Evolutionary conservation across 2,113 vertebrate species (phyloP).

Genomic region (Crocuta crocuta): DNA sequence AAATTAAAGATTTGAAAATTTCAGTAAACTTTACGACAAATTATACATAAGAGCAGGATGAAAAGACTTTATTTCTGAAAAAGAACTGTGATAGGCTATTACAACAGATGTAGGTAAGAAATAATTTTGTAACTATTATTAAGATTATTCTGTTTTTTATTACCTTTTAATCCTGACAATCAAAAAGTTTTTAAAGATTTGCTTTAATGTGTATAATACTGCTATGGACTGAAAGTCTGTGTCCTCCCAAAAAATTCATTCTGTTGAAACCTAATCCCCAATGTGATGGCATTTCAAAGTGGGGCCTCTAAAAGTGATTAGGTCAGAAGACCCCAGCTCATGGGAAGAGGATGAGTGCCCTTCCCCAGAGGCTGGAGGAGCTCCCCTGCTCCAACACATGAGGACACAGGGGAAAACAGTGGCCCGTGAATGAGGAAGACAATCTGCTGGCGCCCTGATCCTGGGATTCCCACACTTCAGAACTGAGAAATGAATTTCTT

Average conservation of each 20-base stretch:
- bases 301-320: neutral
- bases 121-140: neutral
- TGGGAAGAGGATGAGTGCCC: neutral
- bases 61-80: neutral
- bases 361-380: neutral
- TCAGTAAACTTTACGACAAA: neutral
- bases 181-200: neutral
- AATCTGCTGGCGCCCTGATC: neutral
- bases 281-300: neutral
- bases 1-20: neutral
- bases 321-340: neutral
- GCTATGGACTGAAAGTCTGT: neutral
- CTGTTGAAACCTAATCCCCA: neutral
- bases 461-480: neutral
- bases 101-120: neutral
- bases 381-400: no score
- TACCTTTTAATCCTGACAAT: neutral
- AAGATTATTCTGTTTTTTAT: neutral
- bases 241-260: neutral
- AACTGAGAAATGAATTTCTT: neutral
- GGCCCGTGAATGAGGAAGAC: neutral
- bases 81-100: neutral
- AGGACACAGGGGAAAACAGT: neutral
- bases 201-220: neutral
- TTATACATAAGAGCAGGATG: neutral